phyloP scores from a whole-genome alignment of 2,888 invertebrate species.

The Halocaridina rubra region DNA sequence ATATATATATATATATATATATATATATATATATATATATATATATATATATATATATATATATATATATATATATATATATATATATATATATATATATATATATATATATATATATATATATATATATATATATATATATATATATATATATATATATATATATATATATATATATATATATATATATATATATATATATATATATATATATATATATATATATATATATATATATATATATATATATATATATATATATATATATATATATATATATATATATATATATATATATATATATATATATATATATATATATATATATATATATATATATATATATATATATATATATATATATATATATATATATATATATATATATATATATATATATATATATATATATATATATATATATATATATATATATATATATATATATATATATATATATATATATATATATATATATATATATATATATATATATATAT shows the following conservation, averaged over 20 bases:
- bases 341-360: background rate
- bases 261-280: no score
- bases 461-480: background rate
- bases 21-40: background rate
- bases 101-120: no score
- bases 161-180: no score
- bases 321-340: background rate
- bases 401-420: conserved; percentile 29
- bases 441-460: background rate
- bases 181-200: no score
- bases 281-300: no score
- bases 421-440: conserved; percentile 32
- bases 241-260: no score
- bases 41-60: background rate
- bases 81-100: background rate
- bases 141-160: no score
- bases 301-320: conserved; percentile 6
- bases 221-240: no score
- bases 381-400: conserved; percentile 27
- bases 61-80: background rate
- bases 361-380: background rate
- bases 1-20: background rate
- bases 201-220: no score
- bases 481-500: no score
- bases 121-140: no score